Base-by-base conservation (phyloP, 2,113 vertebrate species). In the Peromyscus polionotus region DNA sequence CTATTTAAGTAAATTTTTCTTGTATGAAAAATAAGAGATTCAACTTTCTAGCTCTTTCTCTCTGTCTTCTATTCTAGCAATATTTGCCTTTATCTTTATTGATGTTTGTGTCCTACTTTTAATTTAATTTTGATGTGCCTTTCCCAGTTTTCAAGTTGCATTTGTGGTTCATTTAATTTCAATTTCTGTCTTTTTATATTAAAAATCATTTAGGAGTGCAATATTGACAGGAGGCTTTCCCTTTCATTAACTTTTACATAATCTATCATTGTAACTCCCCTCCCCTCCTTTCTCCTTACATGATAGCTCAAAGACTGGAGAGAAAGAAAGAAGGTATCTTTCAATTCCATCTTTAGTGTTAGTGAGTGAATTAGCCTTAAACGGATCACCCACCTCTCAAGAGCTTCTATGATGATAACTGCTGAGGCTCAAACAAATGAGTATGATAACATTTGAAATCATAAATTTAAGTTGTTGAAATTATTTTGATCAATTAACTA, bases 141-240 rank as follows among this genome's bases (percentile, higher is more conserved):
- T 73, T 75, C 42, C 54, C 67, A 63, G 39, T 93, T 96, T 96
- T 84, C 81, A 96, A 80, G 48, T 93, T 90, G 63, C 14, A 88
- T 36, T 87, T 26, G 57, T 92, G 75, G 68, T 42, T 96, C 90
- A 94, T 96, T 97, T 94, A 79, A 77, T 96, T 96, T 88, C 65
- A 84, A 73, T 93, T 95, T 96, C 45, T 94, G 54, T 67, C 85
- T 65, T 84, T 86, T 75, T 94, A 93, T 70, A 39, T 61, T 90
- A 84, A 90, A 92, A 85, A 79, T 24, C 36, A 88, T 70, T 90
- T 79, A 94, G 68, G 75, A 93, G 51, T 59, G 79, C 8, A 75
- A 36, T 90, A 93, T 90, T 94, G n/a, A 63, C 88, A 79, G 20
- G 59, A 95, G 57, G 26, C 48, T 96, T 97, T 93, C 48, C 20